Evolutionary conservation across 2,888 invertebrate species (phyloP), one percentile per base, ranked within the genome.

Genomic region (Lacanobia oleracea): DNA sequence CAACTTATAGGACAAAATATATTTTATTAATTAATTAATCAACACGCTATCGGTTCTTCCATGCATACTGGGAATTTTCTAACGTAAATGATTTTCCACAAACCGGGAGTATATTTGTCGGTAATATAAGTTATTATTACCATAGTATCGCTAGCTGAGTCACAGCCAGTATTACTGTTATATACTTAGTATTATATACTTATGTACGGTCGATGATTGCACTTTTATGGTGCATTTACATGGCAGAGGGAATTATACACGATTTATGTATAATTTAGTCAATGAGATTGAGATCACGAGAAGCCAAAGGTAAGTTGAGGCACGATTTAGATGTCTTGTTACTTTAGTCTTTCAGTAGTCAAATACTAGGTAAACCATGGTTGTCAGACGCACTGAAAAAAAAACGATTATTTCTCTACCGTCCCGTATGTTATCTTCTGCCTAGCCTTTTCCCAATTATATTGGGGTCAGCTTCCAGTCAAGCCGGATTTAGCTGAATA

Each of bases 71-170:
- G 62, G 81, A 85, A 83, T 40, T 59, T 54, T 72, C 56, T 48
- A 70, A 82, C 85, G 80, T 50, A 78, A 80, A 78, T 60, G 27
- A 61, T 75, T 82, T 84, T 75, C 85, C 72, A 84, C 51, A 57
- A 81, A 83, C 51, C 7, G 33, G n/a, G 9, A 50, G 37, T 54
- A 64, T 63, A 72, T 73, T 77, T 70, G 53, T 57, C 56, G 51
- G 3, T 21, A 23, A 67, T 79, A 66, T 21, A 3, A 33, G 40
- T 40, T 72, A 72, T 61, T 73, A 71, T 57, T 63, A 67, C 62
- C 62, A 37, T 16, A 40, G 48, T 76, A 85, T 77, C 72, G 60
- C 21, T 12, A 53, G 14, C 40, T 83, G 75, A 84, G 65, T 82
- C 78, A 79, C 57, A 59, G 37, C 14, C 53, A 45, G 51, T 54